phyloP scores from a whole-genome alignment of 2,888 invertebrate species.

The Cephalotes varians region DNA sequence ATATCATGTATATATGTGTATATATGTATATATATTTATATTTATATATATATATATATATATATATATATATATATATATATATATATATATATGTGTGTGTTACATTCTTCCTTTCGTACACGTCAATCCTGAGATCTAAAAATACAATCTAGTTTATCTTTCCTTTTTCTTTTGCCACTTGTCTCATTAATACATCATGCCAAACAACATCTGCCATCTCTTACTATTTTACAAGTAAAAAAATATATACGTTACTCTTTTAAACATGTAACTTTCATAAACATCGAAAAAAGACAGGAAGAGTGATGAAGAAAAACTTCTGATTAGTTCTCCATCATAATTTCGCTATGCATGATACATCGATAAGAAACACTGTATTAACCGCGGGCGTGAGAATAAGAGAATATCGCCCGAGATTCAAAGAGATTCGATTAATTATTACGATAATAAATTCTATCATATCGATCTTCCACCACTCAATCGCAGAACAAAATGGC shows the following conservation, averaged over 20 bases:
- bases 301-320: slow-evolving; percentile 63
- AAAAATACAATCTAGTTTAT: slow-evolving; percentile 70
- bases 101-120: slow-evolving; percentile 28
- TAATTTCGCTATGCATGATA: slow-evolving; percentile 39
- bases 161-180: slow-evolving; percentile 42
- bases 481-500: slow-evolving; percentile 58
- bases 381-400: slow-evolving; percentile 38
- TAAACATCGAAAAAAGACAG: slow-evolving; percentile 67
- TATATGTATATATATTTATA: background rate
- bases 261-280: slow-evolving; percentile 59
- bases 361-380: slow-evolving; percentile 42
- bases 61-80: background rate
- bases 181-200: slow-evolving; percentile 36
- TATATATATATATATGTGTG: background rate
- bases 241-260: slow-evolving; percentile 73
- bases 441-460: slow-evolving; percentile 56
- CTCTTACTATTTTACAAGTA: slow-evolving; percentile 66
- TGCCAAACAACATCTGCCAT: slow-evolving; percentile 57
- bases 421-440: slow-evolving; percentile 48
- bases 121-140: slow-evolving; percentile 62
- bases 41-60: background rate
- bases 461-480: slow-evolving; percentile 48
- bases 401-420: slow-evolving; percentile 13
- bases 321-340: slow-evolving; percentile 50
- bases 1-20: background rate